Evolutionary conservation across 2,888 invertebrate genomes (phyloP).

Genomic region (Ophion obscuratus): DNA sequence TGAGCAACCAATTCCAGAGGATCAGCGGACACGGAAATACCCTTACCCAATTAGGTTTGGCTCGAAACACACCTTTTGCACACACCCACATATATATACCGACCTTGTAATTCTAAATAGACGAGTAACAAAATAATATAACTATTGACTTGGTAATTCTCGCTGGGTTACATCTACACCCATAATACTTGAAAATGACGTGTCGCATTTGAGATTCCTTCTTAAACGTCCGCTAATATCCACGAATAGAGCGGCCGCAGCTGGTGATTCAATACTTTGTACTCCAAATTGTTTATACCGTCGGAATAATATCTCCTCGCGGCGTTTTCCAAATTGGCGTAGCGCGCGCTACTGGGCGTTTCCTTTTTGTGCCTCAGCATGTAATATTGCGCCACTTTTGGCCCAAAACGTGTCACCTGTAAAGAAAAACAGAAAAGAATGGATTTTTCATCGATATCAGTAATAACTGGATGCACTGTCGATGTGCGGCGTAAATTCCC

Average conservation of each 20-base stretch:
- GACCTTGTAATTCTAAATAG: not conserved
- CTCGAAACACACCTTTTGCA: not conserved
- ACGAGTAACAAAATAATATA: conserved; percentile 35
- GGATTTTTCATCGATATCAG: not conserved
- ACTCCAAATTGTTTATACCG: conserved; percentile 81
- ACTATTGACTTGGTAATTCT: conserved; percentile 51
- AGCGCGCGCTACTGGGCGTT: conserved; percentile 84
- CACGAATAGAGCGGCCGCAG: conserved; percentile 81
- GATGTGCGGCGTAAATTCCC: too few species aligned
- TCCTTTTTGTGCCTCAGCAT: conserved; percentile 88
- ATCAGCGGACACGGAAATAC: not conserved
- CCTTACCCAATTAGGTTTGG: not conserved
- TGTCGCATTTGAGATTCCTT: not conserved
- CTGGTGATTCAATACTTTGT: conserved; percentile 80
- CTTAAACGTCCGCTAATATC: conserved; percentile 80
- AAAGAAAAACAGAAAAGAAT: conserved; percentile 46
- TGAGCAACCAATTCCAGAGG: not conserved
- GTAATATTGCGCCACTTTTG: conserved; percentile 88
- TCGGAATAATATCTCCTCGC: conserved; percentile 80
- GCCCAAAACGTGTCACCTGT: conserved; percentile 88
- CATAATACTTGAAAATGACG: not conserved
- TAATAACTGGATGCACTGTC: not conserved
- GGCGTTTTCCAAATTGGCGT: conserved; percentile 78
- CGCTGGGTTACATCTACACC: not conserved
- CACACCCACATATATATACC: not conserved